Evolutionary conservation across 2,888 invertebrate species (phyloP).

Genomic region (Endotricha flammealis): DNA sequence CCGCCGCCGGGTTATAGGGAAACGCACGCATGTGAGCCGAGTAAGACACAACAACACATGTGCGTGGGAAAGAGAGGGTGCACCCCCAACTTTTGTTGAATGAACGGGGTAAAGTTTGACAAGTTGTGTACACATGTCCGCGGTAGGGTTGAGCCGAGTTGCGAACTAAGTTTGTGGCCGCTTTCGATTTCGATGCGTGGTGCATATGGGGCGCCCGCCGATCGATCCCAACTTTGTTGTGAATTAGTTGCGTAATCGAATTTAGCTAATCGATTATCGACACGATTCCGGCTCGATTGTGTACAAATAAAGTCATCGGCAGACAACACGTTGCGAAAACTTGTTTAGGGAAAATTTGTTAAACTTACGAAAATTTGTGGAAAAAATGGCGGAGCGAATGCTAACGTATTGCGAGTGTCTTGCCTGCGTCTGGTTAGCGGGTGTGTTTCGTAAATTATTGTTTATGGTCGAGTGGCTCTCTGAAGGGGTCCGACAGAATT

Average conservation of each 20-base stretch:
- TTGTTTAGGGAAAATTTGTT: constrained; percentile 17
- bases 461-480: constrained; percentile 69
- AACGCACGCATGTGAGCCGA: constrained; percentile 55
- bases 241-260: constrained; percentile 38
- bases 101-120: constrained; percentile 66
- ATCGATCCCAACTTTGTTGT: constrained; percentile 58
- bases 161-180: constrained; percentile 51
- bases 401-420: constrained; percentile 44
- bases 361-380: constrained; percentile 45
- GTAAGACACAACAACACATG: constrained; percentile 55
- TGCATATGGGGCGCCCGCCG: constrained; percentile 61
- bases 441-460: constrained; percentile 71
- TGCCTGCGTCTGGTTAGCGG: constrained; percentile 30
- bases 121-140: constrained; percentile 60
- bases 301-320: constrained; percentile 2
- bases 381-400: constrained; percentile 47
- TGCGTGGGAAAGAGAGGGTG: constrained; percentile 58
- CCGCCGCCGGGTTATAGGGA: constrained; percentile 35
- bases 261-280: constrained; percentile 36
- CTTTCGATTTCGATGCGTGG: constrained; percentile 70
- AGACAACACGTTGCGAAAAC: constrained; percentile 27
- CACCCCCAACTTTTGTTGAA: constrained; percentile 50
- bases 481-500: constrained; percentile 65
- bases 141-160: constrained; percentile 66
- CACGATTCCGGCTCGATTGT: constrained; percentile 12